Conservation (phyloP, 2,113 vertebrate species). For the Alces alces region DNA sequence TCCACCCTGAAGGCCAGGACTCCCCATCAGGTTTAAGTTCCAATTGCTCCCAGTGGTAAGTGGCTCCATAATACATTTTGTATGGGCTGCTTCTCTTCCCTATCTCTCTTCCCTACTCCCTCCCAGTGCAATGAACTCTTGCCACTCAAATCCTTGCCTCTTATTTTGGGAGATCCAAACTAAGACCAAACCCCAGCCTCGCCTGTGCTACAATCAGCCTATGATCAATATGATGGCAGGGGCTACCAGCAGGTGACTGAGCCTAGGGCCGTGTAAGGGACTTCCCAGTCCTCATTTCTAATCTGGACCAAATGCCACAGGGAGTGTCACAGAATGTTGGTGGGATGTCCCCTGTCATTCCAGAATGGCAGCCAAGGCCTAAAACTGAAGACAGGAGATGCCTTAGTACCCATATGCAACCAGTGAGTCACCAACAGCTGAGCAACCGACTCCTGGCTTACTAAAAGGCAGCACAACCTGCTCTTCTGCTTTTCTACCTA, state of each 20-base stretch:
- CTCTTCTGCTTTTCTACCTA: not conserved
- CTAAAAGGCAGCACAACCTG: not conserved
- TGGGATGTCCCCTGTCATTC: not conserved
- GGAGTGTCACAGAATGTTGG: not conserved
- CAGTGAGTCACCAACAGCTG: conserved; percentile 20
- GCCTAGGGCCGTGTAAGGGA: not conserved
- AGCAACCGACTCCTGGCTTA: not conserved
- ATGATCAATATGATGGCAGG: not conserved
- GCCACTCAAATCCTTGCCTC: not conserved
- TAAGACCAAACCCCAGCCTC: not conserved
- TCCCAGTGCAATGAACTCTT: not conserved
- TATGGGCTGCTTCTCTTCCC: not conserved
- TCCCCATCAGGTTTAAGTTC: not conserved
- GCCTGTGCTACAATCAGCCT: not conserved
- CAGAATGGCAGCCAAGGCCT: not conserved
- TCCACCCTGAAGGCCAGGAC: not conserved
- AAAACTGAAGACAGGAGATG: not conserved
- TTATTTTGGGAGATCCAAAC: not conserved
- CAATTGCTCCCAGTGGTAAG: not conserved
- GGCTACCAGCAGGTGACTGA: not conserved
- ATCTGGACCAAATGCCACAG: not conserved
- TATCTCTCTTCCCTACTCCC: not conserved
- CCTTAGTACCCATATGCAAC: not conserved
- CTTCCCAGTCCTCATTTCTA: not conserved
- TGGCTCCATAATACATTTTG: not conserved